Evolutionary conservation across 2,113 vertebrate genomes (phyloP), one percentile per base, ranked within the genome.

Genomic region (Paralichthys olivaceus): DNA sequence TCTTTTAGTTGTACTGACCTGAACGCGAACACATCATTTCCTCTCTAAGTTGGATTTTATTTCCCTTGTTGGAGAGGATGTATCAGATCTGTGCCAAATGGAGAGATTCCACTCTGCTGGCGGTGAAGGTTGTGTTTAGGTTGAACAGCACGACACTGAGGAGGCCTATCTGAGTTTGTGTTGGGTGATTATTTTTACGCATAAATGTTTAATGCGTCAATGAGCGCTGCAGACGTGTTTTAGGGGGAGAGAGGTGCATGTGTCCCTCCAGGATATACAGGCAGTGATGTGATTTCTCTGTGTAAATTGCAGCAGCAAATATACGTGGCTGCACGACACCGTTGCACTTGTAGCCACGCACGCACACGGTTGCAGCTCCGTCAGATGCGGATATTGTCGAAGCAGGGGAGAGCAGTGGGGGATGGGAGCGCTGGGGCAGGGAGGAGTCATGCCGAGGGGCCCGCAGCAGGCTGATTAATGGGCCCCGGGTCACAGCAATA

Each of bases 381-480:
- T 83, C 77, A 67, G 13, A 78, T 47, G 80, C 61, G 78, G 86
- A 81, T 88, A 88, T 90, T 87, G 85, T 83, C 57, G 71, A 69
- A 72, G 81, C 86, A 6, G 64, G 43, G 61, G 32, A 20, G 57
- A 40, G 45, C 9, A 23, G 47, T 17, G 22, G 61, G 54, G 15
- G 54, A 49, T 17, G 66, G 63, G 62, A 74, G 79, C 74, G 59
- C 69, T n/a, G 82, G 60, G 77, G 61, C 71, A 37, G 72, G 77
- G 84, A 84, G 83, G 84, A 85, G 84, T 60, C 32, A 67, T 66
- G 84, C 80, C 60, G 69, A 84, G 88, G 80, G 89, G 75, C 85
- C 83, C 84, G 69, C 86, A 69, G 85, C 90, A 88, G 89, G 86
- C 81, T 91, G 92, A 93, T 94, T 93, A 93, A 94, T 93, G 90